A percentile compares a stretch with the other conserved stretches of the same genome.
Conservation (phyloP, 2,113 vertebrate species). For the Dolichotis patagonum region DNA sequence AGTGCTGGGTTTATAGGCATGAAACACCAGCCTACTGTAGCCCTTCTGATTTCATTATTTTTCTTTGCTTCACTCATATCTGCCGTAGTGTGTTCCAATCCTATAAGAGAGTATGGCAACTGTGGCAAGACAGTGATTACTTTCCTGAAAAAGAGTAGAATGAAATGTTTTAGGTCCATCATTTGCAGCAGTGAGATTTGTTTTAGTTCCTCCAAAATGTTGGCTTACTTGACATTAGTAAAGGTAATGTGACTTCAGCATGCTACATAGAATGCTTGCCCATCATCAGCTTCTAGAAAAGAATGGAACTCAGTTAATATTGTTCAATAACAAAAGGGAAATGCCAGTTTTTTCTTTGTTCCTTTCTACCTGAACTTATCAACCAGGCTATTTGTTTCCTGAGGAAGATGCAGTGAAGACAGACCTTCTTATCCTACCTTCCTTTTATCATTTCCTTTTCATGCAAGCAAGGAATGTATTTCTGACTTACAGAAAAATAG, state of each 20-base stretch:
- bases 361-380: not conserved
- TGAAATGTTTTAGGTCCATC: not conserved
- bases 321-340: not conserved
- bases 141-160: not conserved
- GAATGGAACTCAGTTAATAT: not conserved
- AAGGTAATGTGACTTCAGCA: not conserved
- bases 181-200: not conserved
- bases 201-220: not conserved
- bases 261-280: not conserved
- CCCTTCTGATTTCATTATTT: not conserved
- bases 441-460: constrained; percentile 38
- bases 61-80: not conserved
- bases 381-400: not conserved
- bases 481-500: constrained; percentile 50
- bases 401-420: constrained; percentile 15
- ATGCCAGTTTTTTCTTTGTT: not conserved
- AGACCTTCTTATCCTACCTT: not conserved
- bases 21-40: not conserved
- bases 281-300: not conserved
- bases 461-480: constrained; percentile 52
- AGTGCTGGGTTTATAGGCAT: not conserved
- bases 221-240: not conserved
- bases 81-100: not conserved
- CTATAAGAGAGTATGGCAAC: not conserved
- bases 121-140: not conserved